phyloP scores from a whole-genome alignment of 35 echinoderm and acorn worm genomes.

The Anneissia japonica region DNA sequence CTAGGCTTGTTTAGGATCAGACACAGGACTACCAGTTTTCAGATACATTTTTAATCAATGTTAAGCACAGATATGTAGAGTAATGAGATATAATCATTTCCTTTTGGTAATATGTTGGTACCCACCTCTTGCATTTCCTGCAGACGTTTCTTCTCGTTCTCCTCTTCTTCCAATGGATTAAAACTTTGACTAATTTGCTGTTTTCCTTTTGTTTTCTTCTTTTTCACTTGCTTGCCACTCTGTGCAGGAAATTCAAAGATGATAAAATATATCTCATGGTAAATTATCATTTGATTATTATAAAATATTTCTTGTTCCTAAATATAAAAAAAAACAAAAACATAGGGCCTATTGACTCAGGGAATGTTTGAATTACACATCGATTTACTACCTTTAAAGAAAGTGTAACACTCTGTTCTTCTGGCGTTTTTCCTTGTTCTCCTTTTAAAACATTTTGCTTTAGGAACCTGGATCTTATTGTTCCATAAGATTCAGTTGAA shows the following conservation, averaged over 20 bases:
- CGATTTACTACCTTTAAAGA: background rate
- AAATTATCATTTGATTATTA: too few species aligned
- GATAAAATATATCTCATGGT: too few species aligned
- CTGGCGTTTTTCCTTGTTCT: background rate
- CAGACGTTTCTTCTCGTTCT: conserved; percentile 13
- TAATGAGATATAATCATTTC: too few species aligned
- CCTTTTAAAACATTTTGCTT: background rate
- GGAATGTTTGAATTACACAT: too few species aligned
- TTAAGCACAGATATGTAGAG: too few species aligned
- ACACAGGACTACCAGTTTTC: too few species aligned
- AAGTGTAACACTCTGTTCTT: background rate
- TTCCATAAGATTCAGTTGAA: background rate
- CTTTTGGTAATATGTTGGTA: too few species aligned
- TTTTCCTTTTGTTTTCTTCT: conserved; percentile 8
- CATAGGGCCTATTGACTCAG: too few species aligned
- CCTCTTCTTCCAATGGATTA: background rate
- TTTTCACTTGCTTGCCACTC: background rate
- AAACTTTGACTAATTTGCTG: background rate
- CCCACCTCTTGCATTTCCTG: conserved; percentile 25
- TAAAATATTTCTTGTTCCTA: too few species aligned
- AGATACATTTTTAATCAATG: too few species aligned
- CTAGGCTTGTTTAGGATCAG: too few species aligned
- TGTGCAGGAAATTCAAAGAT: background rate
- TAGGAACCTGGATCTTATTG: background rate
- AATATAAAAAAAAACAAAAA: too few species aligned